Evolutionary conservation across 1,140 invertebrate genomes (phyloP).

Genomic region (Eurosta solidaginis): DNA sequence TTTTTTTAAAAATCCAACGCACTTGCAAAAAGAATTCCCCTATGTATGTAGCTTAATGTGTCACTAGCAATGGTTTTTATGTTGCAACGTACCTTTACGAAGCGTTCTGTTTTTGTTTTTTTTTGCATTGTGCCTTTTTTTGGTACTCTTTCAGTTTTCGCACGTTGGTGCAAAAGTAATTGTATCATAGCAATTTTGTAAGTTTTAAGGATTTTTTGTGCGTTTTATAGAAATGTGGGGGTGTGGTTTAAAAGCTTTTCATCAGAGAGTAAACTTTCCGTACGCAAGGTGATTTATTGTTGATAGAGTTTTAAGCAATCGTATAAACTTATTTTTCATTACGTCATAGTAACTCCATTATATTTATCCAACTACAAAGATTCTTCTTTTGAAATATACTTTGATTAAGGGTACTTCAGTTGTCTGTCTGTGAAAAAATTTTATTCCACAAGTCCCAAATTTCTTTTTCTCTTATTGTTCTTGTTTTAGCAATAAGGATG

Average conservation of each 20-base stretch:
- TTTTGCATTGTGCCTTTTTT: not conserved
- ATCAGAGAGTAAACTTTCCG: not conserved
- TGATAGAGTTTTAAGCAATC: not conserved
- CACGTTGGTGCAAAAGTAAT: not conserved
- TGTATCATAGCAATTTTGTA: not conserved
- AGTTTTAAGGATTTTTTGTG: not conserved
- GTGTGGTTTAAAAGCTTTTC: slow-evolving; percentile 26
- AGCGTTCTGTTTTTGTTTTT: not conserved
- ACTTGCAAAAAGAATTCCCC: too few relatives aligned
- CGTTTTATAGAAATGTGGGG: not conserved
- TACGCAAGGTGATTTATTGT: not conserved
- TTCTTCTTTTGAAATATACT: too few relatives aligned
- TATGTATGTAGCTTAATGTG: too few relatives aligned
- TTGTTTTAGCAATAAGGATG: too few relatives aligned
- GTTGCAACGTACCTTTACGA: not conserved
- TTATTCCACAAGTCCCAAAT: too few relatives aligned
- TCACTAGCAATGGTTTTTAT: not conserved
- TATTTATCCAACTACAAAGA: too few relatives aligned
- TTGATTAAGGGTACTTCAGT: too few relatives aligned
- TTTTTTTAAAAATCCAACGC: too few relatives aligned
- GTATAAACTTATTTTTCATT: not conserved
- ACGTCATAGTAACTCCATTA: too few relatives aligned
- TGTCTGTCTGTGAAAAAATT: too few relatives aligned
- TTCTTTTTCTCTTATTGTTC: too few relatives aligned
- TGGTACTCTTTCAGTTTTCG: not conserved